Evolutionary conservation across 2,113 vertebrate species (phyloP).

Genomic region (Oryzias javanicus): DNA sequence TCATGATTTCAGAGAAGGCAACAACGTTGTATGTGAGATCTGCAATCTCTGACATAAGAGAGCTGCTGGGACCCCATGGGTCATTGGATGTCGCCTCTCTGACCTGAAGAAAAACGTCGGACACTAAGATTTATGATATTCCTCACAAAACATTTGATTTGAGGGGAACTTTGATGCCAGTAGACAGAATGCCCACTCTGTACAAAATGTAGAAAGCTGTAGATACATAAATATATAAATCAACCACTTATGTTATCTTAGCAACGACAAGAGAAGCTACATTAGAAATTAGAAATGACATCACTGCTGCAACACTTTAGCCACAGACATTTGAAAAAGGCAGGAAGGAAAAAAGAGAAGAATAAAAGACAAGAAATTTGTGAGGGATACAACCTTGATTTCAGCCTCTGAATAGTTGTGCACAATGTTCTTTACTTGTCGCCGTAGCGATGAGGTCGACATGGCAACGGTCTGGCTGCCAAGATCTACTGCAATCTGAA

Average conservation of each 20-base stretch:
- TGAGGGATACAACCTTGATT: conserved; percentile 83
- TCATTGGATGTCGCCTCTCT: conserved; percentile 90
- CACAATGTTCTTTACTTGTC: conserved; percentile 92
- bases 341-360: not conserved
- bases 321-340: not conserved
- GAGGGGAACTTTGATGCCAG: not conserved
- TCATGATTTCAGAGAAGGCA: conserved; percentile 93
- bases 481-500: conserved; percentile 67
- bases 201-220: conserved; percentile 8
- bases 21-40: conserved; percentile 92
- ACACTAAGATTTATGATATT: conserved; percentile 6
- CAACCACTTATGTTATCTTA: too few relatives aligned
- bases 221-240: not conserved
- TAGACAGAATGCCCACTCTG: conserved; percentile 19
- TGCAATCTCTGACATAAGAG: conserved; percentile 90
- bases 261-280: too few relatives aligned
- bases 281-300: too few relatives aligned
- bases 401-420: conserved; percentile 94
- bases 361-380: conserved; percentile 3
- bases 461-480: conserved; percentile 80
- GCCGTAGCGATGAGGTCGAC: conserved; percentile 90
- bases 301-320: not conserved
- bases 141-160: not conserved
- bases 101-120: conserved; percentile 59
- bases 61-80: conserved; percentile 90